Evolutionary conservation across 1,140 invertebrate genomes (phyloP), one percentile per base, ranked within the genome.

Genomic region (Ericerus pela): DNA sequence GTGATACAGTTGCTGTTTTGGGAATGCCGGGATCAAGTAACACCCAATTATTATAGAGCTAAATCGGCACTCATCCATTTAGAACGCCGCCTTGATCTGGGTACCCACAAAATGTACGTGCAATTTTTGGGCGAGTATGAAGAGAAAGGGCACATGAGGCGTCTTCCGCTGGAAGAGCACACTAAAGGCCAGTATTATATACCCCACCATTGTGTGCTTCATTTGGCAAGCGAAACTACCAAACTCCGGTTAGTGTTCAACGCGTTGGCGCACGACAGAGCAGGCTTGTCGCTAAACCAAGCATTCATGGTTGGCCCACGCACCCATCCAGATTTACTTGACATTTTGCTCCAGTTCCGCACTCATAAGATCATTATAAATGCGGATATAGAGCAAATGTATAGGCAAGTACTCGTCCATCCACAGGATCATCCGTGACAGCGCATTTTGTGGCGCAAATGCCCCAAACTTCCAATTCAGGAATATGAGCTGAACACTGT

Each of bases 41-140:
- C 55, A 24, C 28, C 56, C 14, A 62, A 61, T 16, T 26, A 22
- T 8, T n/a, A 59, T 14, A 53, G 58, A 18, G 62, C 61, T 31
- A 1, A 55, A n/a, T 29, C 33, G 27, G 41, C 58, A 24, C 59
- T 64, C 27, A 14, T 29, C 24, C 16, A n/a, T n/a, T 43, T 66
- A 58, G 64, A 67, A 58, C 61, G 27, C 33, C 63, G 47, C 61
- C 53, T 68, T 1, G 6, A 60, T 41, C 56, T 54, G 51, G 55
- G 60, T n/a, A 41, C 68, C 14, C 62, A 53, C 53, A 26, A 62
- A 58, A 62, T 67, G 37, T 69, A 69, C 30, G 37, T 37, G 2
- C 59, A 59, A 8, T 64, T 69, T 8, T 57, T 72, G 51, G 52
- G 65, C 55, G 68, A 69, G 58, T 71, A 70, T 57, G 24, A 65